These are phyloP conservation scores for Pempheris klunzingeri DNA, from an alignment of 2,797 vertebrate genomes.

Conservation along the genomic window DNA sequence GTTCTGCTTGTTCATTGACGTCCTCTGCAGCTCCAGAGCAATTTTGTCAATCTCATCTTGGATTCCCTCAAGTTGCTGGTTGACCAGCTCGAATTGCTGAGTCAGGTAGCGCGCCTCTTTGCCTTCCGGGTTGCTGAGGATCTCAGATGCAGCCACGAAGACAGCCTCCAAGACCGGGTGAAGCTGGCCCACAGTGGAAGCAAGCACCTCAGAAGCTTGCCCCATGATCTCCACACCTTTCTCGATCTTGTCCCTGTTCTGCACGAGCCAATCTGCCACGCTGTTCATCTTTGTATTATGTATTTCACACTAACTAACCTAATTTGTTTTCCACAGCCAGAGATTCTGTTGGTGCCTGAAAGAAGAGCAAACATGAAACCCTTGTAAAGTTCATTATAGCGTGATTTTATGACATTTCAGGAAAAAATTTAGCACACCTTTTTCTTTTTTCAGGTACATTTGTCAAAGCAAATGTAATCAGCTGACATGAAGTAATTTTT, in stretches of 20 bases:
- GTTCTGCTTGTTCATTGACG: constrained; percentile 86
- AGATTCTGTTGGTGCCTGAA: constrained; percentile 78
- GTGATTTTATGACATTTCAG: constrained; percentile 37
- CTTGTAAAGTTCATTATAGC: constrained; percentile 64
- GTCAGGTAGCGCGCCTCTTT: constrained; percentile 84
- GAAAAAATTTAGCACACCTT: background rate
- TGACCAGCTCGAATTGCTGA: constrained; percentile 83
- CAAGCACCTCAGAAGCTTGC: constrained; percentile 85
- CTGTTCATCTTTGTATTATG: constrained; percentile 75
- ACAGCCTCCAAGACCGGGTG: constrained; percentile 87
- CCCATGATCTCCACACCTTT: constrained; percentile 88
- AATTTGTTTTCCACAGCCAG: constrained; percentile 59
- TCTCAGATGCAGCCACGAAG: constrained; percentile 82
- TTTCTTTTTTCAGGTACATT: constrained; percentile 1
- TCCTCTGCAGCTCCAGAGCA: constrained; percentile 77
- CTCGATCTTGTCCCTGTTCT: constrained; percentile 87
- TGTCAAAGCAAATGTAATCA: constrained; percentile 30
- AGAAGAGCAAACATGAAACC: constrained; percentile 78
- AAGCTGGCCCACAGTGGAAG: constrained; percentile 86
- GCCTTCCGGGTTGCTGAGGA: constrained; percentile 85
- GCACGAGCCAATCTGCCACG: constrained; percentile 85
- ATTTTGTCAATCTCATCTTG: constrained; percentile 82
- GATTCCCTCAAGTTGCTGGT: constrained; percentile 83
- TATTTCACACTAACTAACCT: constrained; percentile 54
- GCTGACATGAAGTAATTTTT: constrained; percentile 25